Base-by-base conservation (phyloP, 2,797 vertebrate genomes). In the Malurus splendens region DNA sequence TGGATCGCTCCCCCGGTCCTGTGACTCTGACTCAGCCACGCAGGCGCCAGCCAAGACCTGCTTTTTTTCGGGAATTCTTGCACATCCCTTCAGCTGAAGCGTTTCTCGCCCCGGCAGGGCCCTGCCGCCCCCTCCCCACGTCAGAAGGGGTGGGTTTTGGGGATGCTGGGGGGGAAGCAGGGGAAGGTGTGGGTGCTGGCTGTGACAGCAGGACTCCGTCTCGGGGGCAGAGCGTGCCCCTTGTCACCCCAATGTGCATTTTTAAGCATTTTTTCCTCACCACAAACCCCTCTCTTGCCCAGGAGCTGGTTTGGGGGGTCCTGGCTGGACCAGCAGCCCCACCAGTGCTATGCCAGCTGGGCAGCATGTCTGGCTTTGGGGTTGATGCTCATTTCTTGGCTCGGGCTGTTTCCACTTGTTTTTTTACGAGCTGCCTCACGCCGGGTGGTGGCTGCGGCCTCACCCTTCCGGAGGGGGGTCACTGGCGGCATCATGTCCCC, bases 21-120 rank as follows among this genome's bases (percentile, higher is more conserved):
- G 84, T 94, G 94, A 97, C 95, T 95, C 78, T 97, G 96, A 97
- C 95, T 97, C 96, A 97, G 94, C 76, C 47, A 11, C 28, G 72
- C 83, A 61, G 89, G 86, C 67, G 45, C 66, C 89, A 64, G 93
- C 94, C 94, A 95, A 86, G 78, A 51, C 77, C 90, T 87, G 82
- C 55, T 90, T 88, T 86, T 88, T 87, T 87, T 33, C 11, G 82
- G 83, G 89, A 90, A 86, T 89, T 83, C 84, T 93, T 73, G 87
- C 73, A 50, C 82, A 48, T 70, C 67, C 78, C 55, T 82, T 23
- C 4, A 36, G 22, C 36, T 2, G n/a, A 36, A 89, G 86, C 3
- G 56, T 86, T 83, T 70, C 45, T 91, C 67, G 3, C 70, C 60
- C 66, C 6, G 15, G 28, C 87, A 38, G 45, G 41, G 71, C 54